Evolutionary conservation across 2,113 vertebrate genomes (phyloP), one percentile per base, ranked within the genome.

Genomic region (Coptodon bakossiorum): DNA sequence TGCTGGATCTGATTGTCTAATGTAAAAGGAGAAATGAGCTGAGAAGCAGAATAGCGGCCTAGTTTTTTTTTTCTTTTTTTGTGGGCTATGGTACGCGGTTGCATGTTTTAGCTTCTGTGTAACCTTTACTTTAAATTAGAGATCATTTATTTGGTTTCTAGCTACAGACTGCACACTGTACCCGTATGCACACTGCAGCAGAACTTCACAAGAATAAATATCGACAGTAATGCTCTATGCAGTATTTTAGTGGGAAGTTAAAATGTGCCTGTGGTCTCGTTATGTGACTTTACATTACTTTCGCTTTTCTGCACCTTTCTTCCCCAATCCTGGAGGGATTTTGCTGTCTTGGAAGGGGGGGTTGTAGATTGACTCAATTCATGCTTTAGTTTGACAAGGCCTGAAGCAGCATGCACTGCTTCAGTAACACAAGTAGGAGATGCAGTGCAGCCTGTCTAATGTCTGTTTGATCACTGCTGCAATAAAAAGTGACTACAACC

Each of bases 41-140:
- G 40, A 52, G 76, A 27, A 88, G 86, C 83, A 84, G 84, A 80
- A 81, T 4, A 88, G 91, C 27, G 94, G 94, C 94, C 91, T 94
- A 22, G 73, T 78, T 34, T 61, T 34, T 61, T 19, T 9, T 17
- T 11, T 45, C 16, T 48, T 3, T n/a, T 24, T 54, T 19, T 63
- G 29, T 36, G 31, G 31, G 59, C 59, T 63, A 36, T 63, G 83
- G 0, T 17, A 27, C 53, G 71, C 27, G 91, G 80, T 53, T 88
- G 84, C 56, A 88, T 11, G 79, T 79, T 53, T 81, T 9, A 34
- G 45, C 22, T 88, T 80, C 13, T 80, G 36, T 61, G 4, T 22
- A 24, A 54, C 43, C 12, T 14, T 59, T 36, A 86, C 87, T 91
- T 92, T 76, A 13, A 38, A 34, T 56, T 16, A 38, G 31, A 50